These are phyloP conservation scores for Sebastes cheni DNA, from an alignment of 2,797 vertebrate species.

Conservation along the genomic window DNA sequence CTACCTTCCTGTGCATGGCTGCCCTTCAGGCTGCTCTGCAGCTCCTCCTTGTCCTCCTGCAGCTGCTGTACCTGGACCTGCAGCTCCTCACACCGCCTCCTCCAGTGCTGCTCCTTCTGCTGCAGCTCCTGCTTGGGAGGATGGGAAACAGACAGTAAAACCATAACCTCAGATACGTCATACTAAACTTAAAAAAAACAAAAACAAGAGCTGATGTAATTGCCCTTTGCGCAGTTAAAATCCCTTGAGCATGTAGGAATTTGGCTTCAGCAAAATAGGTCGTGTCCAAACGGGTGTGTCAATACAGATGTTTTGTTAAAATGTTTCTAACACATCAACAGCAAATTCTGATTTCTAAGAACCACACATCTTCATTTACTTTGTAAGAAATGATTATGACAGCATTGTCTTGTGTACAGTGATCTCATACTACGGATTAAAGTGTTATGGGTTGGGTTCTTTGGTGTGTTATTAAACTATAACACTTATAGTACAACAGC, in stretches of 20 bases:
- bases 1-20: conserved; percentile 87
- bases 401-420: neutral
- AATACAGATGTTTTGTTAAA: conserved; percentile 21
- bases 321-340: neutral
- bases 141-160: neutral
- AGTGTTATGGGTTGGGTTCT: neutral
- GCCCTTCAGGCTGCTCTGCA: conserved; percentile 81
- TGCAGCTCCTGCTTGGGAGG: conserved; percentile 78
- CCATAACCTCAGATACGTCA: neutral
- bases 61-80: conserved; percentile 79
- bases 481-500: neutral
- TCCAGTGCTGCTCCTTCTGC: conserved; percentile 83
- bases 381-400: neutral
- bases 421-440: neutral
- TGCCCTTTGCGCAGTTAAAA: neutral
- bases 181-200: neutral
- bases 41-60: conserved; percentile 84
- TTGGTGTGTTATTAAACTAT: neutral
- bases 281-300: conserved; percentile 6
- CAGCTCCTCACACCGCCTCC: conserved; percentile 79
- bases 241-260: neutral
- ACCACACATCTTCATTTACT: neutral
- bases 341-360: neutral
- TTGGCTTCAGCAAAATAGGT: neutral
- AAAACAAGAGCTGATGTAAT: neutral